Conservation (phyloP, 2,888 invertebrate species). For the Harpalus rubripes region DNA sequence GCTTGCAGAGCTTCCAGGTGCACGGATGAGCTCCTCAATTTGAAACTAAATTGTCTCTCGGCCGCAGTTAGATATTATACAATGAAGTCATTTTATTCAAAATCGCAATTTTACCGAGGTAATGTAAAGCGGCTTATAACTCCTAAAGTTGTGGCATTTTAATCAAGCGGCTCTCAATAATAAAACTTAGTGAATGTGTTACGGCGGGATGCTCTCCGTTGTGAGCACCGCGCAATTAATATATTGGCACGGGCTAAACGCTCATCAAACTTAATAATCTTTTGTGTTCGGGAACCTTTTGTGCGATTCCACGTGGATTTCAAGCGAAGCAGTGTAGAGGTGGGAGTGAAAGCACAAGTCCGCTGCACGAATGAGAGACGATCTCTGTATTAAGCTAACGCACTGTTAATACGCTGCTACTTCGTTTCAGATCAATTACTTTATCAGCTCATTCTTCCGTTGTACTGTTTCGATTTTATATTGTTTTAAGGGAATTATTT, state of each 20-base stretch:
- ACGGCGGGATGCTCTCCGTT: not conserved
- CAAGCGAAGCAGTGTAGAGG: not conserved
- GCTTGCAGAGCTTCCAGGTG: slow-evolving; percentile 51
- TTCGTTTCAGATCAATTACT: not conserved
- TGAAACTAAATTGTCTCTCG: slow-evolving; percentile 62
- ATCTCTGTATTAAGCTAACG: not conserved
- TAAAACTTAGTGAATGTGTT: slow-evolving; percentile 57
- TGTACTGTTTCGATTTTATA: not conserved
- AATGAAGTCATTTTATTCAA: slow-evolving; percentile 75
- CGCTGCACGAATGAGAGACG: too few species aligned
- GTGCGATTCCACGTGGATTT: slow-evolving; percentile 70
- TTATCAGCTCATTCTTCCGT: not conserved
- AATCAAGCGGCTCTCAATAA: slow-evolving; percentile 66
- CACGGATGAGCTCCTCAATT: slow-evolving; percentile 63
- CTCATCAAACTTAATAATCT: slow-evolving; percentile 78
- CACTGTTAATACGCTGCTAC: not conserved
- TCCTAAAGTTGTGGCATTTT: slow-evolving; percentile 69
- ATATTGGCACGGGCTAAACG: slow-evolving; percentile 73
- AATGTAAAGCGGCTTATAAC: slow-evolving; percentile 75
- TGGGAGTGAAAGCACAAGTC: too few species aligned
- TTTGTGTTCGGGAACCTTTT: slow-evolving; percentile 76
- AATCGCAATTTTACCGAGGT: slow-evolving; percentile 74
- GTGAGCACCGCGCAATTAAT: slow-evolving; percentile 71
- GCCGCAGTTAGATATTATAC: slow-evolving; percentile 71
- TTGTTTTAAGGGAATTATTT: too few species aligned